Evolutionary conservation across 2,888 invertebrate genomes (phyloP), one percentile per base, ranked within the genome.

Genomic region (Caenorhabditis afra): DNA sequence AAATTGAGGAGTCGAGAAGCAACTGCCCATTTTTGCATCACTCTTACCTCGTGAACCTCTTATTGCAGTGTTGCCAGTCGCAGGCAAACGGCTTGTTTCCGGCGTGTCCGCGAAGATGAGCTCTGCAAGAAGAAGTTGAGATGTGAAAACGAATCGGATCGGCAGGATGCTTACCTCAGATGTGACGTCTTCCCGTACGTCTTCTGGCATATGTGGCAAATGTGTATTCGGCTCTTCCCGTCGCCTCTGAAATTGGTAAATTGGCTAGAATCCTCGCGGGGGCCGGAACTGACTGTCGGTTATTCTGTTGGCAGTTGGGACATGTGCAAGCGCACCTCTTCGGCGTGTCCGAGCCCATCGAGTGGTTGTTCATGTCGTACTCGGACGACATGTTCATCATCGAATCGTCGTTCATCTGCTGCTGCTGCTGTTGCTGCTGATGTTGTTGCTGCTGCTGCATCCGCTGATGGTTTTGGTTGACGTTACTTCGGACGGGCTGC

Each of bases 291-390:
- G 47, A 83, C 83, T 78, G 75, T 41, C 83, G 70, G 14, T 71
- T 83, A 55, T 84, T 83, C 67, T 62, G 81, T 52, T 82, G 79
- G 90, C 98, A 98, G 91, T 98, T 97, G 0, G 97, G 98, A 91
- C 97, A 98, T 0, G 96, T 96, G 91, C 98, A 98, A 0, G 97
- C 97, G 10, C 97, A 96, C 49, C 98, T 92, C 87, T 89, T 89
- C 39, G 87, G 85, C n/a, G 77, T 71, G 66, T 85, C 76, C n/a
- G 62, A 68, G 8, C 57, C 41, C 39, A 23, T 22, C 22, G 59
- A 41, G 12, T 14, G 23, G 39, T 39, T 16, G 23, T 35, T 62
- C 64, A 77, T 61, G 62, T 73, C 71, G 35, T 78, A 71, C 1
- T 78, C 71, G 5, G 16, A n/a, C 1, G 12, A 11, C 65, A 73